phyloP scores from a whole-genome alignment of 1,140 invertebrate genomes.

The Caenorhabditis latens region DNA sequence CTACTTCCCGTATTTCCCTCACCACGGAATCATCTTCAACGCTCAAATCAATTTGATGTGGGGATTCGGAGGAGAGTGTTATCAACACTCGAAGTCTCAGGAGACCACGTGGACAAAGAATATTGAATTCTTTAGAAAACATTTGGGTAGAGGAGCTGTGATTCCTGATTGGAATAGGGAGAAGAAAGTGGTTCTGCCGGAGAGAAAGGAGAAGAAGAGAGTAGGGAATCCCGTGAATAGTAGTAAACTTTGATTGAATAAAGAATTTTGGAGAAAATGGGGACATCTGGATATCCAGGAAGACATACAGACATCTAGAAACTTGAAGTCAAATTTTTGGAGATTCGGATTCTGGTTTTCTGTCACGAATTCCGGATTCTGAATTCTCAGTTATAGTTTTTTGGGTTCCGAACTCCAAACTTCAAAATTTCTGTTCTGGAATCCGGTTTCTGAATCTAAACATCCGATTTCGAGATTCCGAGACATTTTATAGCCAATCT shows the following conservation, averaged over 20 bases:
- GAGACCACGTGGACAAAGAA: constrained; percentile 13
- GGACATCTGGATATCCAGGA: too few species aligned
- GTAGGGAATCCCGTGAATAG: background rate
- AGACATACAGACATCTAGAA: too few species aligned
- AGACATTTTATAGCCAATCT: too few species aligned
- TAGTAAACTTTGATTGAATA: constrained; percentile 13
- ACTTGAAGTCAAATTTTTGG: too few species aligned
- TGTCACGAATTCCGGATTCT: too few species aligned
- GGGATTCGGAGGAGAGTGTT: constrained; percentile 38
- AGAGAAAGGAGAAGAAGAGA: background rate
- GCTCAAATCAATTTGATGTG: constrained; percentile 28
- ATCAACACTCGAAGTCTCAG: constrained; percentile 21
- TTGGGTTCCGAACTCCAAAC: too few species aligned
- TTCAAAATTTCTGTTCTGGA: too few species aligned
- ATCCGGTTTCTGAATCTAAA: too few species aligned
- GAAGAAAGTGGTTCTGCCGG: background rate
- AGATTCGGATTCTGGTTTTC: too few species aligned
- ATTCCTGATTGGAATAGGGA: constrained; percentile 27
- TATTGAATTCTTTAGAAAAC: constrained; percentile 11
- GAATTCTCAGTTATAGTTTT: too few species aligned
- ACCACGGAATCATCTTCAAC: constrained; percentile 16
- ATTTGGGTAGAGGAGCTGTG: background rate
- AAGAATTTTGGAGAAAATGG: too few species aligned
- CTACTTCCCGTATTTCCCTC: constrained; percentile 24
- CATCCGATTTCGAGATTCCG: too few species aligned